Percentiles rank a stretch among this genome's conserved stretches.
These are phyloP conservation scores for Burhinus bistriatus DNA, from an alignment of 2,113 vertebrate genomes.

Conservation along the genomic window DNA sequence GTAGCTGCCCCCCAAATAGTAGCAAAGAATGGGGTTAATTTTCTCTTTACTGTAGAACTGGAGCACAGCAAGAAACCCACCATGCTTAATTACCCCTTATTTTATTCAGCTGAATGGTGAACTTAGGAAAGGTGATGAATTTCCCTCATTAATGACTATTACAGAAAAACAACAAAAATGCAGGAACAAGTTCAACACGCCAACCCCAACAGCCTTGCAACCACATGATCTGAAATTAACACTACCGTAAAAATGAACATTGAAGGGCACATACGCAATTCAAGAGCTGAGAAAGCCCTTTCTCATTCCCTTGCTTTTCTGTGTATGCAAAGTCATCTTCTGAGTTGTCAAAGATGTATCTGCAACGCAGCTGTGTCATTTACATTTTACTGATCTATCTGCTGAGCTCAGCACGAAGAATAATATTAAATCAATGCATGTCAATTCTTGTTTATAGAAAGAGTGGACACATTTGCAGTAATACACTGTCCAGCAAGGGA, in stretches of 20 bases:
- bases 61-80: not conserved
- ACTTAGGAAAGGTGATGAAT: not conserved
- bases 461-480: not conserved
- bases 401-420: not conserved
- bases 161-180: not conserved
- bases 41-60: not conserved
- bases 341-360: not conserved
- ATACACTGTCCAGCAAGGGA: not conserved
- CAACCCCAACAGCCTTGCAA: not conserved
- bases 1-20: not conserved
- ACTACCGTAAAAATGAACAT: not conserved
- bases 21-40: not conserved
- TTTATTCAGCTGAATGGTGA: not conserved
- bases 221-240: not conserved
- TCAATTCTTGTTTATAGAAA: not conserved
- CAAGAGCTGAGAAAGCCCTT: not conserved
- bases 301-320: not conserved
- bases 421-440: conserved; percentile 2
- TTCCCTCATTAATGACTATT: not conserved
- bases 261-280: not conserved
- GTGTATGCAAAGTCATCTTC: not conserved
- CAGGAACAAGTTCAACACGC: not conserved
- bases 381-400: not conserved
- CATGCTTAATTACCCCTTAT: not conserved
- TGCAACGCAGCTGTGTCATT: not conserved